A percentile compares a stretch with the other conserved stretches of the same genome.
phyloP scores from a whole-genome alignment of 2,797 vertebrate species.

The Threskiornis aethiopicus region DNA sequence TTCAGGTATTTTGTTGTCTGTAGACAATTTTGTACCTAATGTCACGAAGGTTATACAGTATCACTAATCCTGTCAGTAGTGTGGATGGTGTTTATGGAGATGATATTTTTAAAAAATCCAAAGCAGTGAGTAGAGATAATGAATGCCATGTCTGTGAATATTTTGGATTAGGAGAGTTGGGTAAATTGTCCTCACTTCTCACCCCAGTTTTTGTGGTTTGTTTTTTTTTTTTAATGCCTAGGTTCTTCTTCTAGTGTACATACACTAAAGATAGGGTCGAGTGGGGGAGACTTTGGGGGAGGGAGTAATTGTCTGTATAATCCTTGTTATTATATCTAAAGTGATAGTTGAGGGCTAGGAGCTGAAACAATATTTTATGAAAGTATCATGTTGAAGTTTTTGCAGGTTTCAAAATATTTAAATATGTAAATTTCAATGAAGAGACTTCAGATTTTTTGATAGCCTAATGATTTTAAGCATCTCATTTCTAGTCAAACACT shows the following conservation, averaged over 20 bases:
- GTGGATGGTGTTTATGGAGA: not conserved
- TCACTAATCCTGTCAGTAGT: slow-evolving; percentile 22
- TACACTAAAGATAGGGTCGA: slow-evolving; percentile 55
- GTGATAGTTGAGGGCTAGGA: slow-evolving; percentile 82
- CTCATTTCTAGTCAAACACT: slow-evolving; percentile 85
- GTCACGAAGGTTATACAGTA: slow-evolving; percentile 26
- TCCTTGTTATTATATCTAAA: slow-evolving; percentile 79
- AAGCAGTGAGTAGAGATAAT: not conserved
- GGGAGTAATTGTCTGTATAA: slow-evolving; percentile 69
- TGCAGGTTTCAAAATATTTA: slow-evolving; percentile 87
- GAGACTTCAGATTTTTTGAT: slow-evolving; percentile 84
- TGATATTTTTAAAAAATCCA: not conserved
- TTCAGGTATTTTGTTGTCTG: slow-evolving; percentile 51
- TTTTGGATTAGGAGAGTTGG: slow-evolving; percentile 5
- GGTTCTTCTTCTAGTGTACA: slow-evolving; percentile 40
- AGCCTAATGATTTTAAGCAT: slow-evolving; percentile 85
- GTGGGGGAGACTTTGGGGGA: slow-evolving; percentile 54
- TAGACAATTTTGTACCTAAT: slow-evolving; percentile 47
- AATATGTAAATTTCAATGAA: slow-evolving; percentile 84
- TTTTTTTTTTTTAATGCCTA: slow-evolving; percentile 51
- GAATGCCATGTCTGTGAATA: slow-evolving; percentile 33
- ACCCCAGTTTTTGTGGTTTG: not conserved
- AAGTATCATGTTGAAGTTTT: slow-evolving; percentile 85
- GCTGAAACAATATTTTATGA: slow-evolving; percentile 84
- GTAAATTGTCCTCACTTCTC: slow-evolving; percentile 51